phyloP scores from a whole-genome alignment of 2,888 invertebrate species.

The Apeira syringaria region DNA sequence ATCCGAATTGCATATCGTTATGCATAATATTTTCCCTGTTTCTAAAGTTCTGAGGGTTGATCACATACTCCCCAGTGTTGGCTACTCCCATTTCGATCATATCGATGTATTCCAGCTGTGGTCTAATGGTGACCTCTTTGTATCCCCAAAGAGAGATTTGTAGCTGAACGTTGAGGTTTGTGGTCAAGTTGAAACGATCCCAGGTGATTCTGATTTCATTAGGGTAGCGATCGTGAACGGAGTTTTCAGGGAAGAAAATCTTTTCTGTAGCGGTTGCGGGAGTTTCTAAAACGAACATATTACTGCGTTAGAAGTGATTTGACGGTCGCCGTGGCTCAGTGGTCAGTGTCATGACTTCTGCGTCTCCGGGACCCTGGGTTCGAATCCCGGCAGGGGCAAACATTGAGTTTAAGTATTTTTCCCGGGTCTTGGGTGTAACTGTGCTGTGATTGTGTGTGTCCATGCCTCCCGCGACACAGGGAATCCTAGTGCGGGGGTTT shows the following conservation, averaged over 20 bases:
- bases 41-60: conserved; percentile 89
- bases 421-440: too few species aligned
- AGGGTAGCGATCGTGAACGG: conserved; percentile 89
- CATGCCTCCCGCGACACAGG: too few species aligned
- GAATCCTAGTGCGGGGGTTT: too few species aligned
- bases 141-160: conserved; percentile 95
- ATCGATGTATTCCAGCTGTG: conserved; percentile 92
- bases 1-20: conserved; percentile 92
- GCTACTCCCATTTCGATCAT: conserved; percentile 86
- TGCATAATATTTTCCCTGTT: conserved; percentile 87
- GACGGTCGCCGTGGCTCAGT: too few species aligned
- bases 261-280: conserved; percentile 94
- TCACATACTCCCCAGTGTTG: conserved; percentile 89
- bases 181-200: conserved; percentile 93
- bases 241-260: conserved; percentile 90
- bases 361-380: too few species aligned
- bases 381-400: too few species aligned
- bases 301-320: too few species aligned
- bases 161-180: conserved; percentile 89
- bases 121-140: conserved; percentile 91
- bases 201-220: conserved; percentile 91
- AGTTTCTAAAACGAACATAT: conserved; percentile 92
- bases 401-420: too few species aligned
- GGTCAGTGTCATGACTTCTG: too few species aligned
- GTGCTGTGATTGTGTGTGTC: too few species aligned